These are phyloP conservation scores for Sthenelais limicola DNA, from an alignment of 2,888 invertebrate genomes.

Conservation along the genomic window DNA sequence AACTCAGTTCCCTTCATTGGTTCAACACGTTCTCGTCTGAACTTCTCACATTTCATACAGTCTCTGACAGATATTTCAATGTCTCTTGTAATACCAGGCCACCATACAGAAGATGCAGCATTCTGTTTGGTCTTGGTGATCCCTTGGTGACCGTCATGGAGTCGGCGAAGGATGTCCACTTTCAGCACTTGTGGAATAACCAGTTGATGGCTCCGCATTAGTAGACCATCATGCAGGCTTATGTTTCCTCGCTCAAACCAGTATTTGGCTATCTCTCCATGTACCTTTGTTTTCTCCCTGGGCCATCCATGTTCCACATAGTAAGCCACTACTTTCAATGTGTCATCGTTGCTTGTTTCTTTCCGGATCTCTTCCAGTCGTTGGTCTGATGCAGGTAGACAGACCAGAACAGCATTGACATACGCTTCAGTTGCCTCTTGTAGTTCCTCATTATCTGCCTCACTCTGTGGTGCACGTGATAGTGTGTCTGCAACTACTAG, in stretches of 20 bases:
- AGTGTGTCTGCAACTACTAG: conserved; percentile 1
- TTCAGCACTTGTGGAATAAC: conserved; percentile 13
- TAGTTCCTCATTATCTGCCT: not conserved
- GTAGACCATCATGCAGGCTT: conserved; percentile 12
- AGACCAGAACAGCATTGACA: not conserved
- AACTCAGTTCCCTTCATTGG: no score
- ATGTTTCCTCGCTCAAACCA: no score
- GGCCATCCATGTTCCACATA: not conserved
- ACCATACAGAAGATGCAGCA: conserved; percentile 13
- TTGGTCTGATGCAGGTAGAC: not conserved
- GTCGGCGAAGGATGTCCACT: not conserved
- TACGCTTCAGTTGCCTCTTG: not conserved
- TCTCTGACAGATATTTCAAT: no score
- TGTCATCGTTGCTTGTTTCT: not conserved
- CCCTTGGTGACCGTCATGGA: conserved; percentile 4
- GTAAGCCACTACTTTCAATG: not conserved
- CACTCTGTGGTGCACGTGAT: not conserved
- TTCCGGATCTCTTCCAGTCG: not conserved
- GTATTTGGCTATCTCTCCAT: no score
- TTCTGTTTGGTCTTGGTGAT: not conserved
- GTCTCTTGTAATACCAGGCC: not conserved
- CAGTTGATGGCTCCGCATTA: not conserved
- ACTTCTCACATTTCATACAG: no score
- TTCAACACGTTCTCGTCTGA: no score
- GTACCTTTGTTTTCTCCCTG: not conserved